Evolutionary conservation across 2,797 vertebrate genomes (phyloP).

Genomic region (Ptychobarbus kaznakovi): DNA sequence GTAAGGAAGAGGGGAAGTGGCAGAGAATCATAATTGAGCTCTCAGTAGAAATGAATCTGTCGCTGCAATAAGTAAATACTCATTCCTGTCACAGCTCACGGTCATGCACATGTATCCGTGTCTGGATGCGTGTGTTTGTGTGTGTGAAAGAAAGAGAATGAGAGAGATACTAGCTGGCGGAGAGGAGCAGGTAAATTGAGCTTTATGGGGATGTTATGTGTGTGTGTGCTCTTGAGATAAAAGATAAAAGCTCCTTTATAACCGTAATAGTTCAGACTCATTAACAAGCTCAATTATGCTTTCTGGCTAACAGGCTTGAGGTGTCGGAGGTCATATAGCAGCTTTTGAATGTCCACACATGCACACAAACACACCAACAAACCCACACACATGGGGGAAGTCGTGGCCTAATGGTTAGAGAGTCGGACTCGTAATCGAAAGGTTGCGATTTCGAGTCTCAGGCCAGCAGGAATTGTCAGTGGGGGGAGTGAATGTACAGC

Average conservation of each 20-base stretch:
- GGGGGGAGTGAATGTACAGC: no score
- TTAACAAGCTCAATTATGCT: slow-evolving; percentile 43
- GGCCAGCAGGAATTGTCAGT: no score
- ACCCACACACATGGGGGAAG: not conserved
- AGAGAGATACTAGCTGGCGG: not conserved
- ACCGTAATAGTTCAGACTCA: slow-evolving; percentile 34
- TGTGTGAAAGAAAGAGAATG: not conserved
- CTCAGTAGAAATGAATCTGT: slow-evolving; percentile 35
- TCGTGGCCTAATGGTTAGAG: no score
- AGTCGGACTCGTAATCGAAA: no score
- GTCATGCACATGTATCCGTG: not conserved
- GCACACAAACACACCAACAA: slow-evolving; percentile 7
- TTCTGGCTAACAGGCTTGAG: slow-evolving; percentile 3
- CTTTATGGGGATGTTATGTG: slow-evolving; percentile 11
- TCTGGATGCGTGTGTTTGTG: not conserved
- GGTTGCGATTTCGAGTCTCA: no score
- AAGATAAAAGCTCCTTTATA: slow-evolving; percentile 38
- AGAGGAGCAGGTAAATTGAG: slow-evolving; percentile 28
- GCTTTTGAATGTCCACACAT: not conserved
- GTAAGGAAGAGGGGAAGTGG: slow-evolving; percentile 7
- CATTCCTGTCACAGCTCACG: slow-evolving; percentile 42
- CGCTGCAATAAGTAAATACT: slow-evolving; percentile 42
- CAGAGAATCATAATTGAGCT: slow-evolving; percentile 40
- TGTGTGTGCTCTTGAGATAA: slow-evolving; percentile 17
- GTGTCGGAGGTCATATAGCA: slow-evolving; percentile 22